Percentiles rank a stretch among this genome's conserved stretches.
phyloP scores from a whole-genome alignment of 2,888 invertebrate species.

The Drosophila nigricruria region DNA sequence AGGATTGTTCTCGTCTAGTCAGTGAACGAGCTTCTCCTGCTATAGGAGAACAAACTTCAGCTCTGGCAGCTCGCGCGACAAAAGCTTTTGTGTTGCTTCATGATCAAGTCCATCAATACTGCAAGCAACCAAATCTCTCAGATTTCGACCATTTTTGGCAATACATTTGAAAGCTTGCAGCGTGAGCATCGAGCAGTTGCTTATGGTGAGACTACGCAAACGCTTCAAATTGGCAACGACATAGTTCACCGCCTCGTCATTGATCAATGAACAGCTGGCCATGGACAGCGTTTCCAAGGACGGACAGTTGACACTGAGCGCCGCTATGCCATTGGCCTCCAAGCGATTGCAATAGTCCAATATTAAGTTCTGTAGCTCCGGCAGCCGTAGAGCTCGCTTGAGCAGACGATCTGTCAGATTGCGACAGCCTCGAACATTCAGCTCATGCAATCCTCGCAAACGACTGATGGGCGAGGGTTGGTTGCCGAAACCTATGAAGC shows the following conservation, averaged over 20 bases:
- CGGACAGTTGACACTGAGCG: slow-evolving; percentile 69
- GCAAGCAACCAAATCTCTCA: slow-evolving; percentile 68
- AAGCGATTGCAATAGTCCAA: slow-evolving; percentile 74
- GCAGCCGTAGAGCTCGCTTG: slow-evolving; percentile 52
- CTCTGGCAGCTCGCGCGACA: slow-evolving; percentile 56
- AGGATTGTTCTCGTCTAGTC: slow-evolving; percentile 52
- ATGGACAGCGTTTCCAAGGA: slow-evolving; percentile 71
- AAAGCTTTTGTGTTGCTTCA: slow-evolving; percentile 52
- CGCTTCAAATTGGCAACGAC: slow-evolving; percentile 65
- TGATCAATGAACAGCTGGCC: slow-evolving; percentile 64
- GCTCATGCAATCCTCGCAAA: slow-evolving; percentile 58
- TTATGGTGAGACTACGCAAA: slow-evolving; percentile 66
- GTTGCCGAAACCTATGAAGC: slow-evolving; percentile 64
- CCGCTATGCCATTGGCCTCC: slow-evolving; percentile 62
- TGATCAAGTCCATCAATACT: slow-evolving; percentile 67
- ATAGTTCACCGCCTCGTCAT: slow-evolving; percentile 60
- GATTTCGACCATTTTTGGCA: slow-evolving; percentile 46
- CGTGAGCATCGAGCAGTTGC: slow-evolving; percentile 71
- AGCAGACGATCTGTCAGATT: slow-evolving; percentile 66
- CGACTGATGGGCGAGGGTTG: slow-evolving; percentile 61
- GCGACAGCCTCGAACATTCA: slow-evolving; percentile 74
- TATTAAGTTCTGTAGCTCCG: slow-evolving; percentile 60
- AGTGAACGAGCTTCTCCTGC: slow-evolving; percentile 73
- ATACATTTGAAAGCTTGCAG: slow-evolving; percentile 61
- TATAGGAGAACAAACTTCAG: slow-evolving; percentile 67